Evolutionary conservation across 2,797 vertebrate genomes (phyloP), one percentile per base, ranked within the genome.

Genomic region (Enteromius treurensis): DNA sequence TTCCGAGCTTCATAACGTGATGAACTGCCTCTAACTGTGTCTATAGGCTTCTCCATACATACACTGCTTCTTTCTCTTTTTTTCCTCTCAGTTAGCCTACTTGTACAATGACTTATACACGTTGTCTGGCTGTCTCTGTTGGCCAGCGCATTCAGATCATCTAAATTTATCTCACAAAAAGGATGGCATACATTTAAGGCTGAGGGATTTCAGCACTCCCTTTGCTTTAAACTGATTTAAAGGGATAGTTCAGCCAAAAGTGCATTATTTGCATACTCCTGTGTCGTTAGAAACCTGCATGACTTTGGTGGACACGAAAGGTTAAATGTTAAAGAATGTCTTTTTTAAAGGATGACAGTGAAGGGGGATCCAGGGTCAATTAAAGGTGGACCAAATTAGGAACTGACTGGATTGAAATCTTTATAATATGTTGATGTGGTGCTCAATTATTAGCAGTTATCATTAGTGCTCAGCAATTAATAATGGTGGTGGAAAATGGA

Each of bases 81-180:
- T 47, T 53, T 47, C 2, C 62, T 69, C 73, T 84, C 47, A 34
- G n/a, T 85, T 85, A 86, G 88, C 86, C 84, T 85, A 88, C 83
- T 87, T 87, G 55, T 81, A 47, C 83, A 87, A 85, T 85, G 80
- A 85, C 81, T 83, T 83, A 76, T 79, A 82, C 79, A 81, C 85
- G 80, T 76, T 86, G 45, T 83, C 77, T 53, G 49, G 42, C 26
- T 71, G 85, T 85, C 87, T 86, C 85, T 81, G 77, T 85, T 85
- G 87, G 83, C 77, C 75, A 76, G 68, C 76, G 47, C 80, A 81
- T 80, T 85, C 79, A 86, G 87, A 77, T 86, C 85, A 82, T 83
- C 87, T 88, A 88, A 88, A 86, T 88, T 86, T 88, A 88, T 83
- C 87, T 58, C 82, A 53, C 64, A 64, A 80, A 80, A 88, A 85